A percentile compares a stretch with the other conserved stretches of the same genome.
Conservation (phyloP, 1,140 invertebrate species). For the Copidosoma floridanum region DNA sequence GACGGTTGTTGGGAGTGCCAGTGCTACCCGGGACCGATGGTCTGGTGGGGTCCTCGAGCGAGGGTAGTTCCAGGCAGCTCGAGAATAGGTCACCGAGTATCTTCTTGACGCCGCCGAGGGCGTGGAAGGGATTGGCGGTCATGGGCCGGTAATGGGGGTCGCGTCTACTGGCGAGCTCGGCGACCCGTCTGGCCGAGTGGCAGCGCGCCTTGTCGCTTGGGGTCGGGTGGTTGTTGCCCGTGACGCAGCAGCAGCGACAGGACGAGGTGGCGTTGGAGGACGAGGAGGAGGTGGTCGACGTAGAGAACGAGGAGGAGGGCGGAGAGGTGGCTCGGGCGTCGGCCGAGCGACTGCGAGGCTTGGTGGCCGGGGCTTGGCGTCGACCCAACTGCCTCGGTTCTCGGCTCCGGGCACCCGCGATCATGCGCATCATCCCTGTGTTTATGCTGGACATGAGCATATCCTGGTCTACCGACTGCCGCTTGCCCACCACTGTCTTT, state of each 20-base stretch:
- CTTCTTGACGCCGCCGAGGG: constrained; percentile 73
- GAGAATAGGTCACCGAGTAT: constrained; percentile 74
- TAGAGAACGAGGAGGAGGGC: no score
- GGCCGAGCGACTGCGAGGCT: constrained; percentile 48
- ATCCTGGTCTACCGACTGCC: constrained; percentile 43
- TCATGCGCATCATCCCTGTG: constrained; percentile 44
- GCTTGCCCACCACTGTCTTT: constrained; percentile 38
- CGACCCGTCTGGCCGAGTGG: constrained; percentile 62
- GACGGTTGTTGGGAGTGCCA: constrained; percentile 24
- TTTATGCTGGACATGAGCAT: constrained; percentile 50
- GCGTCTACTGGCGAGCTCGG: constrained; percentile 74
- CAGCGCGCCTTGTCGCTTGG: constrained; percentile 73
- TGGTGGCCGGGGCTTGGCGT: constrained; percentile 39
- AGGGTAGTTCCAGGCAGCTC: constrained; percentile 73
- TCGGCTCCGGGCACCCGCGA: no score
- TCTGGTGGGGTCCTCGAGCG: constrained; percentile 54
- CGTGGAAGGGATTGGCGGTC: constrained; percentile 71
- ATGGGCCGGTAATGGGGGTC: constrained; percentile 76
- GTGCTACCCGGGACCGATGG: constrained; percentile 43
- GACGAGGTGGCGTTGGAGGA: no score
- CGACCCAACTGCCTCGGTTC: no score
- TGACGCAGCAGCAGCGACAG: no score
- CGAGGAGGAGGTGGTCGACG: no score
- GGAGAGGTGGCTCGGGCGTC: constrained; percentile 49
- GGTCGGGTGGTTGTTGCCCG: constrained; percentile 45